Percentiles rank a stretch among this genome's conserved stretches.
These are phyloP conservation scores for Molorchus minor DNA, from an alignment of 2,888 invertebrate genomes.

Conservation along the genomic window DNA sequence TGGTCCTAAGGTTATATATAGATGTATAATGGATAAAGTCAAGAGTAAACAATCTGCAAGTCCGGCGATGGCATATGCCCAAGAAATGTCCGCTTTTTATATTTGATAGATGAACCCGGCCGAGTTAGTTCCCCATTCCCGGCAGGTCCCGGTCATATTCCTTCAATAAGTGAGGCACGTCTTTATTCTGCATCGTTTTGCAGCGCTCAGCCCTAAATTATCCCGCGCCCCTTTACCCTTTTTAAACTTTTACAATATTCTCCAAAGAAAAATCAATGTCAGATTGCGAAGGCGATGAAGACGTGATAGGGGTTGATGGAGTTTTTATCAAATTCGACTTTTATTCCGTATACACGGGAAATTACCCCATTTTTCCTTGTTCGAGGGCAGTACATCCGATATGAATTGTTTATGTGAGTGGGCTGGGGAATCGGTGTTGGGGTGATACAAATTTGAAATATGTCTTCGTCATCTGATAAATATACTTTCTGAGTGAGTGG, in stretches of 20 bases:
- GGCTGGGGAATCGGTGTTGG: no score
- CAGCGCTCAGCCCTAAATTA: conserved; percentile 18
- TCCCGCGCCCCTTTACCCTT: conserved; percentile 20
- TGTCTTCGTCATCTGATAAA: no score
- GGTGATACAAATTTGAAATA: no score
- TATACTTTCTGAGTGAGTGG: no score
- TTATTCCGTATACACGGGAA: conserved; percentile 14
- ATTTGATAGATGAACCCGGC: conserved; percentile 11
- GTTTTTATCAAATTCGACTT: conserved; percentile 25
- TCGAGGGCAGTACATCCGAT: conserved; percentile 9
- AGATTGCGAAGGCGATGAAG: conserved; percentile 11
- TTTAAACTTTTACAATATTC: conserved; percentile 17
- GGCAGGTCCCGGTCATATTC: conserved; percentile 28
- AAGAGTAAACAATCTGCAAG: background rate
- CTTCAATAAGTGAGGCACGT: conserved; percentile 29
- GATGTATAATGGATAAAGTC: background rate
- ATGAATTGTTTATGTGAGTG: conserved; percentile 23
- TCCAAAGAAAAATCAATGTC: conserved; percentile 20
- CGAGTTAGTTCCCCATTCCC: conserved; percentile 16
- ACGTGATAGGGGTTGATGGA: conserved; percentile 23
- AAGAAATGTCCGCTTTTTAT: conserved; percentile 7
- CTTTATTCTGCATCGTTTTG: conserved; percentile 24
- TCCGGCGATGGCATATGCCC: background rate
- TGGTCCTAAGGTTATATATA: no score
- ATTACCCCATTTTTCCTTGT: conserved; percentile 20